phyloP scores from a whole-genome alignment of 2,888 invertebrate species.

The Trypoxylon attenuatum region DNA sequence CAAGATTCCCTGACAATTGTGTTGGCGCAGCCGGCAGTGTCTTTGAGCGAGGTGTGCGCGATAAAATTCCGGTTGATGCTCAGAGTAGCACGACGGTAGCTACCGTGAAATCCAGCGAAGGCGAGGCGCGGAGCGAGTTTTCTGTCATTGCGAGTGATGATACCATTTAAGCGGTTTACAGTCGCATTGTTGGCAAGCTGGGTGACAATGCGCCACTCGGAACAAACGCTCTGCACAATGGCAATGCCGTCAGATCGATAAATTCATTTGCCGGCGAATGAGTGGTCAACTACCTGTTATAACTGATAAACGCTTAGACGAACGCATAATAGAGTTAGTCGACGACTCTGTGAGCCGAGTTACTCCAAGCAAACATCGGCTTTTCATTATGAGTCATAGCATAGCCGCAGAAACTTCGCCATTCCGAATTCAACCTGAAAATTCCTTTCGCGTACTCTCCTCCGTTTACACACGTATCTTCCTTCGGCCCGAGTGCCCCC shows the following conservation, averaged over 20 bases:
- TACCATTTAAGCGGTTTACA: slow-evolving; percentile 5
- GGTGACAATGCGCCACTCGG: slow-evolving; percentile 7
- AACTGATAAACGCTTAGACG: not conserved
- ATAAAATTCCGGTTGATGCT: not conserved
- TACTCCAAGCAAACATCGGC: too few relatives aligned
- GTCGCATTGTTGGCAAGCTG: slow-evolving; percentile 16
- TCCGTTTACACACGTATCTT: too few relatives aligned
- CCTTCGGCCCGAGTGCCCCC: too few relatives aligned
- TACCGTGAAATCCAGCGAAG: not conserved
- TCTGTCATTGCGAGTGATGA: slow-evolving; percentile 19
- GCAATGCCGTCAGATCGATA: slow-evolving; percentile 17
- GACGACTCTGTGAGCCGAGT: not conserved
- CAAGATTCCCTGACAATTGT: too few relatives aligned
- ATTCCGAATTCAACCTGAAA: too few relatives aligned
- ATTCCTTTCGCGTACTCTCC: too few relatives aligned
- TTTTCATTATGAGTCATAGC: not conserved
- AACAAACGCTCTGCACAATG: slow-evolving; percentile 20
- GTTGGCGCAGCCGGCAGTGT: too few relatives aligned
- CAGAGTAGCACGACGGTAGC: not conserved
- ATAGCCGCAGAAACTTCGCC: not conserved
- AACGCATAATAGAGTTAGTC: not conserved
- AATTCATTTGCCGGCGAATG: slow-evolving; percentile 19
- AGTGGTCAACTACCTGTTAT: slow-evolving; percentile 7
- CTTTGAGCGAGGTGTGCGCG: too few relatives aligned
- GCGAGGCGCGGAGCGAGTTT: not conserved